Evolutionary conservation across 2,888 invertebrate species (phyloP).

Genomic region (Nomada goodeniana): DNA sequence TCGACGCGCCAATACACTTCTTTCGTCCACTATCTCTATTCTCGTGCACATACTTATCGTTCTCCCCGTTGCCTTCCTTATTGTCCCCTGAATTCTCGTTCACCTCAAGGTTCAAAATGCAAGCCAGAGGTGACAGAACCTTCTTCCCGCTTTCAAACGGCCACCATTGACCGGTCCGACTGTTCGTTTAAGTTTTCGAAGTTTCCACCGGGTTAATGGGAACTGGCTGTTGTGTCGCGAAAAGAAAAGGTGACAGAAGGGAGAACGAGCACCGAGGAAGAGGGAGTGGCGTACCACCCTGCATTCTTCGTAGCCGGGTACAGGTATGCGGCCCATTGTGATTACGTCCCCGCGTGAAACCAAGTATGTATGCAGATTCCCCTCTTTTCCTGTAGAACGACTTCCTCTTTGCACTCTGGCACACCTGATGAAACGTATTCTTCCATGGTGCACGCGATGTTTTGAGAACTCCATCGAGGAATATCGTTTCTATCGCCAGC

Average conservation of each 20-base stretch:
- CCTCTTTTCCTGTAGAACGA: constrained; percentile 22
- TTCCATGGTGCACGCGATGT: constrained; percentile 31
- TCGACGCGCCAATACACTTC: no score
- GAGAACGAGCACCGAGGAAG: constrained; percentile 25
- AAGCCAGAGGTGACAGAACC: background rate
- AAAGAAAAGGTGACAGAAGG: constrained; percentile 36
- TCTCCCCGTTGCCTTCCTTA: background rate
- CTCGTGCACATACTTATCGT: background rate
- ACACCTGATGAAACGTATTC: constrained; percentile 67
- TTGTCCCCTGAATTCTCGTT: background rate
- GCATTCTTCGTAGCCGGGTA: constrained; percentile 54
- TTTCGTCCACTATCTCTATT: no score
- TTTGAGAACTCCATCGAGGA: constrained; percentile 23
- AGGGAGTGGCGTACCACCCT: constrained; percentile 39
- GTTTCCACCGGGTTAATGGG: constrained; percentile 51
- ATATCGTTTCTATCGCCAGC: constrained; percentile 7
- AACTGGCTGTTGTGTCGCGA: constrained; percentile 41
- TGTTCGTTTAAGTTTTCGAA: constrained; percentile 22
- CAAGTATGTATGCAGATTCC: constrained; percentile 71
- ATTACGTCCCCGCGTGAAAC: constrained; percentile 55
- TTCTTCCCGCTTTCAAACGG: constrained; percentile 26
- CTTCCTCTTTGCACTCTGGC: constrained; percentile 41
- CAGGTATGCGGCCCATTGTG: constrained; percentile 72
- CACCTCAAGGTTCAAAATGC: background rate
- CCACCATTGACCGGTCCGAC: constrained; percentile 29